phyloP scores from a whole-genome alignment of 2,113 vertebrate genomes.

The Lagopus leucura region DNA sequence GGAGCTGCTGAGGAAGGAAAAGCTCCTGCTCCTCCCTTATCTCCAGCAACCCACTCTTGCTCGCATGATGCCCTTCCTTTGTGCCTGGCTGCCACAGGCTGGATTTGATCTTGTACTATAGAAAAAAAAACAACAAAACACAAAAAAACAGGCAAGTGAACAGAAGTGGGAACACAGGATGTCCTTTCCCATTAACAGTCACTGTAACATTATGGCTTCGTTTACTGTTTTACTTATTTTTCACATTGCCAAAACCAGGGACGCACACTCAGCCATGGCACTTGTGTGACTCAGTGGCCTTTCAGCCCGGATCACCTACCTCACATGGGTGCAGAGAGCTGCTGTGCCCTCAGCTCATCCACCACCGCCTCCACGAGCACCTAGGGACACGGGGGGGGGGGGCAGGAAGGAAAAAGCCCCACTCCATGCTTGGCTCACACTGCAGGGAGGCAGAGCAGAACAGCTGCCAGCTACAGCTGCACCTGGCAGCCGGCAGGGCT shows the following conservation, averaged over 20 bases:
- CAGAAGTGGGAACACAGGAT: accelerated
- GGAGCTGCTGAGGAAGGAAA: neutral
- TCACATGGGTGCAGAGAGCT: neutral
- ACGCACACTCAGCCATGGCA: accelerated
- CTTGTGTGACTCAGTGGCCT: accelerated
- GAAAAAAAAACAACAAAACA: neutral
- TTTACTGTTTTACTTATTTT: neutral
- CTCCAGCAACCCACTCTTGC: neutral
- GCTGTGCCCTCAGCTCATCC: accelerated
- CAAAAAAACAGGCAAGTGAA: neutral
- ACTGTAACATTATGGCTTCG: neutral
- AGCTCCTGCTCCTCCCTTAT: neutral
- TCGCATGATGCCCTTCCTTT: neutral
- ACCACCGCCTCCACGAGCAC: neutral
- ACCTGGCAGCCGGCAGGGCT: accelerated
- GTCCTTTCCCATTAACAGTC: neutral
- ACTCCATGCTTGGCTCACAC: neutral
- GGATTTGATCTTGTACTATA: neutral
- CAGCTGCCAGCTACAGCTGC: neutral
- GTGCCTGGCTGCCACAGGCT: neutral
- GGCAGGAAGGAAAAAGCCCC: neutral
- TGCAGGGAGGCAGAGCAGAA: neutral
- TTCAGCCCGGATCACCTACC: neutral
- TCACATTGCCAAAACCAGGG: neutral
- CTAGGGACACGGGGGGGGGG: neutral